phyloP scores from a whole-genome alignment of 2,797 vertebrate genomes.

The Eospalax fontanierii region DNA sequence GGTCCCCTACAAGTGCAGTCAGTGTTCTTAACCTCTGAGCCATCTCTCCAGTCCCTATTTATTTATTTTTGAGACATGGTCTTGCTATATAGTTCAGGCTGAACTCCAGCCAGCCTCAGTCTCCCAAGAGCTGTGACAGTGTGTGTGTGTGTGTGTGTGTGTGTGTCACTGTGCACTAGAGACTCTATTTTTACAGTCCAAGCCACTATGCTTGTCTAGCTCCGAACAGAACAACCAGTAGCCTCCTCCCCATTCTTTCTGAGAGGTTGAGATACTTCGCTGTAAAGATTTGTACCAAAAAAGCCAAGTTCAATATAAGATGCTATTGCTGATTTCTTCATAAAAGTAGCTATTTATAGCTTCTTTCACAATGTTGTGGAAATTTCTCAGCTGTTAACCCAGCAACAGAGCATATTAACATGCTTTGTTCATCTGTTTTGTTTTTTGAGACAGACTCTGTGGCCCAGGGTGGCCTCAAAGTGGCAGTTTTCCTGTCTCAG shows the following conservation, averaged over 20 bases:
- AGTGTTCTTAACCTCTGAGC: too few species aligned
- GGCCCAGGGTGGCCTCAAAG: background rate
- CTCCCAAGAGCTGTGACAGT: background rate
- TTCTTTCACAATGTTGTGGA: background rate
- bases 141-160: rapidly evolving
- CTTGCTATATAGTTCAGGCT: background rate
- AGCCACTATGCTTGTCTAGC: background rate
- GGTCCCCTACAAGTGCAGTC: too few species aligned
- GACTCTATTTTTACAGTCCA: background rate
- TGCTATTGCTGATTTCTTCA: background rate
- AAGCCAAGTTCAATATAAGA: background rate
- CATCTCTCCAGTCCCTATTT: too few species aligned
- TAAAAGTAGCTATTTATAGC: background rate
- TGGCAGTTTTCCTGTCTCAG: background rate
- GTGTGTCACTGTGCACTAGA: background rate
- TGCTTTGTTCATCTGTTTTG: background rate
- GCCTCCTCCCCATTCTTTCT: background rate
- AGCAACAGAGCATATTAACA: background rate
- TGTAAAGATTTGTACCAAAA: background rate
- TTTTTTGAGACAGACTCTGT: background rate
- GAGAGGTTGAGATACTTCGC: background rate
- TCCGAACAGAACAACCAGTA: background rate
- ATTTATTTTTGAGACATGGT: background rate
- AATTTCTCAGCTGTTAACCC: background rate
- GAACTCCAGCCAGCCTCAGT: background rate